Percentiles rank a stretch among this genome's conserved stretches.
Conservation (phyloP, 2,797 vertebrate genomes). For the Hypotaenidia okinawae region DNA sequence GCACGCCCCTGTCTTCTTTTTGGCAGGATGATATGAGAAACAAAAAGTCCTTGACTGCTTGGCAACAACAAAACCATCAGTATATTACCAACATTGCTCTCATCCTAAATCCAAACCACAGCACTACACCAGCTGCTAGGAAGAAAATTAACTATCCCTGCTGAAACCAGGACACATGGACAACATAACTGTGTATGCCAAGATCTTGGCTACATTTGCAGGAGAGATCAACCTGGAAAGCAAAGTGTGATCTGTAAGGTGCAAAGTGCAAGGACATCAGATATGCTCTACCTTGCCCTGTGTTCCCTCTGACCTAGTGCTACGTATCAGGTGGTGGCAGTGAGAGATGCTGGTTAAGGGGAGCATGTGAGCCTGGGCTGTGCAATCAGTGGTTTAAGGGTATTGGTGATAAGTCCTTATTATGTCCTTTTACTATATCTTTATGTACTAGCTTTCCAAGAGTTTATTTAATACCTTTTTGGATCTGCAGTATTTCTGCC, state of each 20-base stretch:
- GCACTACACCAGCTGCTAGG: too few relatives aligned
- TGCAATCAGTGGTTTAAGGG: neutral
- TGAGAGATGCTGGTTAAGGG: neutral
- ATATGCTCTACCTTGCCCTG: neutral
- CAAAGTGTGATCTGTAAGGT: neutral
- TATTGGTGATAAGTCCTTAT: neutral
- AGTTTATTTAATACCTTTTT: neutral
- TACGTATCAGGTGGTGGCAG: neutral
- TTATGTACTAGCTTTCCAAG: neutral
- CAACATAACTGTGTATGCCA: accelerated
- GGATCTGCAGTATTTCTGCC: neutral
- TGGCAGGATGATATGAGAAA: too few relatives aligned
- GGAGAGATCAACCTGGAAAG: neutral
- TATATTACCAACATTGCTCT: too few relatives aligned
- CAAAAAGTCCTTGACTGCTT: too few relatives aligned
- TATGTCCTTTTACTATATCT: neutral
- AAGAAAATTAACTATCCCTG: too few relatives aligned
- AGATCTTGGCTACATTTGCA: neutral
- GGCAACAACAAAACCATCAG: too few relatives aligned
- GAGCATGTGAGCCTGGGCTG: neutral
- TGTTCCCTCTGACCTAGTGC: neutral
- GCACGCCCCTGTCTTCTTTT: too few relatives aligned
- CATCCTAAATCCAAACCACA: too few relatives aligned
- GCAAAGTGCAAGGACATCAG: neutral
- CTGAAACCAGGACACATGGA: neutral